These are phyloP conservation scores for Tor tambroides DNA, from an alignment of 2,113 vertebrate genomes.

Conservation along the genomic window DNA sequence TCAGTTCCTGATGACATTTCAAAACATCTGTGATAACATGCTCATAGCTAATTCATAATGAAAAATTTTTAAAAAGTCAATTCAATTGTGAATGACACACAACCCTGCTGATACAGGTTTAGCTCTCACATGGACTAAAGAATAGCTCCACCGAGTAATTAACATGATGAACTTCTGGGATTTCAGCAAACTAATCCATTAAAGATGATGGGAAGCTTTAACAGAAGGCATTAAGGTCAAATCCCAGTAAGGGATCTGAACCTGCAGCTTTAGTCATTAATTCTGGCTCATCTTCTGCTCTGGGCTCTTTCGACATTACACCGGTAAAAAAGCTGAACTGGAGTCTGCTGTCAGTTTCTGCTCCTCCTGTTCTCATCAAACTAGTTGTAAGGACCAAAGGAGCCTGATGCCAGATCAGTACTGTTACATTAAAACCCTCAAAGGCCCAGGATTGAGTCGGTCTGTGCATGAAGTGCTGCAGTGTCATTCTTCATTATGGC, in stretches of 20 bases:
- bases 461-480: too few species aligned
- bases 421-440: too few species aligned
- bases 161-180: conserved; percentile 12
- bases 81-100: background rate
- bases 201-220: conserved; percentile 4
- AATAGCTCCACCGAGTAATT: conserved; percentile 27
- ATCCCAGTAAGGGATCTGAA: background rate
- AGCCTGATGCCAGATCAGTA: too few species aligned
- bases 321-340: background rate
- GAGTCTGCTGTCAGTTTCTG: background rate
- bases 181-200: conserved; percentile 43
- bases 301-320: background rate
- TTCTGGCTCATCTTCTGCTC: conserved; percentile 8
- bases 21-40: background rate
- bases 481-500: background rate
- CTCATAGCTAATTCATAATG: background rate
- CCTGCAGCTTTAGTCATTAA: conserved; percentile 4
- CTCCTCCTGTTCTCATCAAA: background rate
- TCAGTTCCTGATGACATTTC: background rate
- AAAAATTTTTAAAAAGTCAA: too few species aligned
- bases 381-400: too few species aligned
- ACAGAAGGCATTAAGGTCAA: conserved; percentile 22
- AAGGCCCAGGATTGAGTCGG: too few species aligned
- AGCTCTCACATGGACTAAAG: conserved; percentile 6
- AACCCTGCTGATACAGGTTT: background rate